Conservation (phyloP, 2,797 vertebrate genomes). For the Syngnathus rostellatus region DNA sequence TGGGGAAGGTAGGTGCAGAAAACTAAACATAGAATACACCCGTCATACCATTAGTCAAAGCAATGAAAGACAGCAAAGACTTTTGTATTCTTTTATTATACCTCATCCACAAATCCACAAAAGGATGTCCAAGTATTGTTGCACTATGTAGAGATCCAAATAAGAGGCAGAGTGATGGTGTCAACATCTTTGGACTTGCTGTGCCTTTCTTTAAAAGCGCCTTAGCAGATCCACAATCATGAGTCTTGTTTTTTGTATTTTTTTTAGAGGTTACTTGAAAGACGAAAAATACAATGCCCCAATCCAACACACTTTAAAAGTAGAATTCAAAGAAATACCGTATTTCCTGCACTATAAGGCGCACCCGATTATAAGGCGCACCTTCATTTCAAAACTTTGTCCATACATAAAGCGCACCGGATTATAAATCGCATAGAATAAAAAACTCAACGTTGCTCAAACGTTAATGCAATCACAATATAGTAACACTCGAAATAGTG, state of each 20-base stretch:
- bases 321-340: background rate
- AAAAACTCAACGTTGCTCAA: no score
- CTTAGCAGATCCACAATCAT: background rate
- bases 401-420: no score
- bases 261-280: background rate
- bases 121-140: background rate
- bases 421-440: no score
- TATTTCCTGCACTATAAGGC: no score
- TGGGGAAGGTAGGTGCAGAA: constrained; percentile 80
- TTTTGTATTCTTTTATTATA: background rate
- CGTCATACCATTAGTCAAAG: background rate
- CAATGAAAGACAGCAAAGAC: background rate
- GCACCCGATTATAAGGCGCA: no score
- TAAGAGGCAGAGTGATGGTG: background rate
- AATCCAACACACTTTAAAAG: background rate
- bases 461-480: no score
- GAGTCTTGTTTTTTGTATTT: background rate
- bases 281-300: background rate
- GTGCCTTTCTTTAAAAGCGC: background rate
- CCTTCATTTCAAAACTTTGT: no score
- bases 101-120: background rate
- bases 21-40: background rate
- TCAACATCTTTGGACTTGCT: background rate
- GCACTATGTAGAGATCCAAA: background rate
- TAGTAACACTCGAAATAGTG: no score